Evolutionary conservation across 2,797 vertebrate genomes (phyloP).

Genomic region (Lepilemur ruficaudatus): DNA sequence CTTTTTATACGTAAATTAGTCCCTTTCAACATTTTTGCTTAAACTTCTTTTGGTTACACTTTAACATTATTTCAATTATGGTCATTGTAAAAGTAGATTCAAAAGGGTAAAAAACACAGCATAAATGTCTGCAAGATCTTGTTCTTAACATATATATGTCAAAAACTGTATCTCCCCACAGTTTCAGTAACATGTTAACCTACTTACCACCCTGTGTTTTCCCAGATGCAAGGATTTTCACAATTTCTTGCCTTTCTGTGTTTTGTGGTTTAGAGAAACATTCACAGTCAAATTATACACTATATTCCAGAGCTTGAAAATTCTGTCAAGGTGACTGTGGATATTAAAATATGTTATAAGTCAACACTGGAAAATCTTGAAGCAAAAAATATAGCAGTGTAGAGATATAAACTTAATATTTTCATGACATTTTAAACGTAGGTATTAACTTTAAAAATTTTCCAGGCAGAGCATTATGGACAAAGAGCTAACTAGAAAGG

Average conservation of each 20-base stretch:
- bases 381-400: constrained; percentile 52
- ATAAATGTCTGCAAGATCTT: constrained; percentile 33
- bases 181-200: constrained; percentile 90
- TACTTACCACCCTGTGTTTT: constrained; percentile 87
- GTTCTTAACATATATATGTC: constrained; percentile 10
- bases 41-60: constrained; percentile 66
- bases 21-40: constrained; percentile 57
- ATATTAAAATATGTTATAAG: constrained; percentile 35
- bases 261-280: constrained; percentile 54
- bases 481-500: constrained; percentile 1
- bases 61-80: constrained; percentile 56
- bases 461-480: neutral
- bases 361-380: constrained; percentile 43
- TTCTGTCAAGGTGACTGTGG: constrained; percentile 29
- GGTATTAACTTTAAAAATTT: constrained; percentile 41
- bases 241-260: constrained; percentile 33
- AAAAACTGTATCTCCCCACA: constrained; percentile 85
- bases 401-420: constrained; percentile 24
- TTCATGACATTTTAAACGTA: constrained; percentile 38
- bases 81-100: constrained; percentile 9
- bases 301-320: constrained; percentile 24
- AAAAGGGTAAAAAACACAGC: constrained; percentile 36
- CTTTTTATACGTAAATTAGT: constrained; percentile 34
- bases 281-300: constrained; percentile 43
- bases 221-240: constrained; percentile 20